Conservation (phyloP, 92 coral and sea anemone genomes). For the Epizoanthus ramosus region DNA sequence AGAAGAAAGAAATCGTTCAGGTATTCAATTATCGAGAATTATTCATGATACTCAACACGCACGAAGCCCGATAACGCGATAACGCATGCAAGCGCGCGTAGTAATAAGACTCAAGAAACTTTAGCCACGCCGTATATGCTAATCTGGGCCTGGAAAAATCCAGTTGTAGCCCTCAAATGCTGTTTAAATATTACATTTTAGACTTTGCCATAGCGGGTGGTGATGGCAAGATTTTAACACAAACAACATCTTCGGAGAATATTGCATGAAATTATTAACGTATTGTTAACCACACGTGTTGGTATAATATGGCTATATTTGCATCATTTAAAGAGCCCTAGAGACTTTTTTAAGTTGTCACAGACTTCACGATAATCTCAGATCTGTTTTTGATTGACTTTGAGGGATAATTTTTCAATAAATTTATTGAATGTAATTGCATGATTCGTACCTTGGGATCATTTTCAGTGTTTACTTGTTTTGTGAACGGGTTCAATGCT, state of each 20-base stretch:
- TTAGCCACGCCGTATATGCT: background rate
- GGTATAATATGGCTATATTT: background rate
- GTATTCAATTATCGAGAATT: conserved; percentile 3
- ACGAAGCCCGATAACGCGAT: background rate
- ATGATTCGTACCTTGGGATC: background rate
- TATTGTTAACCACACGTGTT: conserved; percentile 33
- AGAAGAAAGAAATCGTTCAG: background rate
- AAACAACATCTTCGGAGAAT: conserved; percentile 8
- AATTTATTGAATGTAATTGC: background rate
- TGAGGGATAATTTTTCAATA: background rate
- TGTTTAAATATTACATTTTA: background rate
- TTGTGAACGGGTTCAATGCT: background rate
- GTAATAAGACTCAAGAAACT: background rate
- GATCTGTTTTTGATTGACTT: conserved; percentile 3
- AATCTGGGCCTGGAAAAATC: background rate
- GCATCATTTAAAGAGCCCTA: conserved; percentile 9
- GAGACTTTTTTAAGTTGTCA: background rate
- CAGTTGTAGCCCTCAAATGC: background rate
- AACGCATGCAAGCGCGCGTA: background rate
- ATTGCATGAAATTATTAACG: conserved; percentile 13
- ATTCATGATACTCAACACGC: background rate
- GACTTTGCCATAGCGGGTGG: conserved; percentile 15
- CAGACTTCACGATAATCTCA: conserved; percentile 18
- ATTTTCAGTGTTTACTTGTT: background rate
- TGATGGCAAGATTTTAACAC: background rate